Base-by-base conservation (phyloP, 2,888 invertebrate genomes). In the Chironomus riparius region DNA sequence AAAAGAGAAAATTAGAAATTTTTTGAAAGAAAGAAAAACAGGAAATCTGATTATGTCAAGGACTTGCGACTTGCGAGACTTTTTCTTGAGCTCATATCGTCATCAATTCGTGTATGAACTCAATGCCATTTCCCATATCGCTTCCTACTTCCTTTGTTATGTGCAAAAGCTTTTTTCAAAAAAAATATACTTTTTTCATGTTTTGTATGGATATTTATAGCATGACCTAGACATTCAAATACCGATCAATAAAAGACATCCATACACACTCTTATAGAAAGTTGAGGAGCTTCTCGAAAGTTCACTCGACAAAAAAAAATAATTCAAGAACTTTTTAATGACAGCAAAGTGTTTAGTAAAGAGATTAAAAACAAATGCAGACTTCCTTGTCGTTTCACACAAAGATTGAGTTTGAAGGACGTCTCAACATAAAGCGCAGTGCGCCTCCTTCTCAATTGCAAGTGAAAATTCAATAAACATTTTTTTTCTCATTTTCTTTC, bases 201-300 rank as follows among this genome's bases (percentile, higher is more conserved):
- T 38, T n/a, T 10, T 10, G 38, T 38, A 38, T 38, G 38, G 38
- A 38, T 38, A 38, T 38, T 38, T 38, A 38, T 15, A 73, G 47
- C 73, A 74, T 74, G 74, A 74, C 74, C 74, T 74, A 74, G 74
- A 74, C 74, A 74, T 74, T 74, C 74, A 74, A 62, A 13, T 15
- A 18, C 12, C 47, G 61, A 72, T 72, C 72, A 72, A 72, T 72
- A 72, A 72, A 15, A 28, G 38, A 62, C 21, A 47, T 47, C 21
- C 70, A 70, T 50, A 18, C 70, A 70, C 22, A 50, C 70, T n/a
- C n/a, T 6, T 13, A 22, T 15, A n/a, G 48, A 70, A 50, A 50
- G 50, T 48, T 21, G 22, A 65, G n/a, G 12, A 18, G 4, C 22
- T 65, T 65, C 65, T 13, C 65, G 13, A 65, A 18, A 65, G 12